These are phyloP conservation scores for Orchestia grillus DNA, from an alignment of 1,140 invertebrate species.

Conservation along the genomic window DNA sequence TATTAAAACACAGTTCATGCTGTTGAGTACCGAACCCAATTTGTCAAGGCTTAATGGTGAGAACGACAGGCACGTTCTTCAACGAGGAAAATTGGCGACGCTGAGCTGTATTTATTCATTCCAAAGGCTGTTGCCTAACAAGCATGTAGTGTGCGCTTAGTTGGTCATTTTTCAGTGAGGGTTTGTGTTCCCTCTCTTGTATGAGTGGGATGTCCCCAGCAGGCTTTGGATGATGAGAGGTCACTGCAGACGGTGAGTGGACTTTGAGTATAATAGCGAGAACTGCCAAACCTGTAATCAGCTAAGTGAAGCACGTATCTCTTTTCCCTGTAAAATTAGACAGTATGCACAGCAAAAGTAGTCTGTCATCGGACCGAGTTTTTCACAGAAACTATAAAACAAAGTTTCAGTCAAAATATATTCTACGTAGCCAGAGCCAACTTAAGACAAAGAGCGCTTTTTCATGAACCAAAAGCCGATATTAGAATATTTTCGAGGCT, in stretches of 20 bases:
- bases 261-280: not conserved
- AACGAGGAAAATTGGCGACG: not conserved
- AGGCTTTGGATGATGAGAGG: too few relatives aligned
- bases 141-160: not conserved
- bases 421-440: not conserved
- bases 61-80: not conserved
- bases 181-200: not conserved
- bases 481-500: not conserved
- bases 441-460: not conserved
- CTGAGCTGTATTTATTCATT: not conserved
- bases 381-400: not conserved
- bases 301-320: not conserved
- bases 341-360: not conserved
- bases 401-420: not conserved
- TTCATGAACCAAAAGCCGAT: not conserved
- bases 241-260: not conserved
- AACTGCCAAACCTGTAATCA: not conserved
- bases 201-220: not conserved
- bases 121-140: not conserved
- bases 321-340: not conserved
- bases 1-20: not conserved
- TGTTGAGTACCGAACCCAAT: not conserved
- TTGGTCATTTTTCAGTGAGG: not conserved
- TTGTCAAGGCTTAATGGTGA: not conserved
- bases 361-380: not conserved